Percentiles rank a stretch among this genome's conserved stretches.
Conservation (phyloP, 2,113 vertebrate genomes). For the Sitta europaea region DNA sequence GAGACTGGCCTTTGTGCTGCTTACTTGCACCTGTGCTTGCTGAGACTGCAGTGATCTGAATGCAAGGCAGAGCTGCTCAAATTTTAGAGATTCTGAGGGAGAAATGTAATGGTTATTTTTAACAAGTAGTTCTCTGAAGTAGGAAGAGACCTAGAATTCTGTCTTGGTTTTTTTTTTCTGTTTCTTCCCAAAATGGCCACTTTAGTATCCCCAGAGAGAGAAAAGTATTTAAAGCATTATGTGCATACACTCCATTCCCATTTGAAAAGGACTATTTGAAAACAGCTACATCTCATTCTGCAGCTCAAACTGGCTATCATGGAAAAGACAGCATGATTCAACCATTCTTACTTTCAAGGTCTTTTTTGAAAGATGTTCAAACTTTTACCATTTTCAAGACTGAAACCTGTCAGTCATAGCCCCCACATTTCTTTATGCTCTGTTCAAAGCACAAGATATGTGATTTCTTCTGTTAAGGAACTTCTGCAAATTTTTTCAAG, state of each 20-base stretch:
- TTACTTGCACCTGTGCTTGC: neutral
- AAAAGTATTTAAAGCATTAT: neutral
- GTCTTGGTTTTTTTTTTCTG: no score
- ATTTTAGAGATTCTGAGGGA: neutral
- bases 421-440: neutral
- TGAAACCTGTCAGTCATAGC: constrained; percentile 42
- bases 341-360: neutral
- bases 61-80: neutral
- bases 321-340: neutral
- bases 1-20: neutral
- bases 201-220: neutral
- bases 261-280: neutral
- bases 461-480: neutral
- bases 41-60: neutral
- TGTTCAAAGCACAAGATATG: neutral
- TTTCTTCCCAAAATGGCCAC: neutral
- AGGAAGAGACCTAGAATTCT: neutral
- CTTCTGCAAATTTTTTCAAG: neutral
- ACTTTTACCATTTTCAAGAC: neutral
- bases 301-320: neutral
- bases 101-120: neutral
- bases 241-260: neutral
- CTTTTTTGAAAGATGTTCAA: neutral
- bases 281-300: neutral
- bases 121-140: neutral